These are phyloP conservation scores for Hypomecis atomaria DNA, from an alignment of 2,888 invertebrate genomes.

Conservation along the genomic window DNA sequence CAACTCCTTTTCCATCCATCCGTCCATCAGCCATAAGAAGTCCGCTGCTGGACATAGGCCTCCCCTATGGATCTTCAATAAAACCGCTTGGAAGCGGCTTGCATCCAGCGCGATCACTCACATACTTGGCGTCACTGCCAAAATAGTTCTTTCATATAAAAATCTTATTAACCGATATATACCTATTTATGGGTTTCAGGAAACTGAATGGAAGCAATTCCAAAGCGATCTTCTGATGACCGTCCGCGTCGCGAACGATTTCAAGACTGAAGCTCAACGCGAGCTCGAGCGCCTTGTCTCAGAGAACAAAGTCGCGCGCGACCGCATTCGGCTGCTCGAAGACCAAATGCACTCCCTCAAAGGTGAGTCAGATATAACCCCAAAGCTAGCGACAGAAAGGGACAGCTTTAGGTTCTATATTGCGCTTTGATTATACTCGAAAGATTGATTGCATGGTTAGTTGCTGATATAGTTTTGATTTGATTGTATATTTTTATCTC, in stretches of 20 bases:
- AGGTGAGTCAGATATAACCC: conserved; percentile 73
- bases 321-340: conserved; percentile 90
- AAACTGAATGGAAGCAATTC: conserved; percentile 97
- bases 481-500: conserved; percentile 10
- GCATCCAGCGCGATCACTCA: too few species aligned
- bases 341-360: conserved; percentile 92
- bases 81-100: too few species aligned
- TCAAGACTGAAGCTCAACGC: conserved; percentile 96
- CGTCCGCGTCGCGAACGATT: conserved; percentile 97
- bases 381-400: background rate
- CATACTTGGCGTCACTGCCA: too few species aligned
- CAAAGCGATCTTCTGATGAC: conserved; percentile 96
- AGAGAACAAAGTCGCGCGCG: conserved; percentile 92
- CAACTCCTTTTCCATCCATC: too few species aligned
- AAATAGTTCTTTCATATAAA: too few species aligned
- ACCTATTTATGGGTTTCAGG: too few species aligned
- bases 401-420: conserved; percentile 15
- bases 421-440: conserved; percentile 28
- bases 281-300: conserved; percentile 91
- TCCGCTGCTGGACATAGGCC: too few species aligned
- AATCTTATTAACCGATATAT: too few species aligned
- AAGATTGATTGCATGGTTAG: conserved; percentile 23
- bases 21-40: too few species aligned
- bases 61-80: too few species aligned
- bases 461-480: conserved; percentile 7